Conservation (phyloP, 2,888 invertebrate species). For the Griposia aprilina region DNA sequence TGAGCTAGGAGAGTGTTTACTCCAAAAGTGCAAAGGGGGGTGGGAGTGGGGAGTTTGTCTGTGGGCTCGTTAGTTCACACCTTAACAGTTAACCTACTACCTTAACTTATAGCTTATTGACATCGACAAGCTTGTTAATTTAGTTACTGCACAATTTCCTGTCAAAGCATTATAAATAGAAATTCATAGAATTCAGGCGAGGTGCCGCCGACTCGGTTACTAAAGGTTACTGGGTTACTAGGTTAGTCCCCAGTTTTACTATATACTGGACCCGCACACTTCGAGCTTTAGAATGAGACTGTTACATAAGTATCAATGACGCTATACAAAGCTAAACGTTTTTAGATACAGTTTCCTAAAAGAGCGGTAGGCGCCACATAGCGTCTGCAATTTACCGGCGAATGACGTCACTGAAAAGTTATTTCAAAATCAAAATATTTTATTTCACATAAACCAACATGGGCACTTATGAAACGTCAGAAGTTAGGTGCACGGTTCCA, state of each 20-base stretch:
- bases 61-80: not conserved
- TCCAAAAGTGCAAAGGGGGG: not conserved
- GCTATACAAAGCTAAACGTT: not conserved
- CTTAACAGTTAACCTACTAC: not conserved
- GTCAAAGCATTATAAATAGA: constrained; percentile 31
- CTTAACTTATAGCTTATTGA: not conserved
- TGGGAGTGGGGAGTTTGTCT: not conserved
- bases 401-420: not conserved
- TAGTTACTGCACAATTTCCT: constrained; percentile 30
- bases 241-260: constrained; percentile 21
- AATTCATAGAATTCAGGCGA: constrained; percentile 31
- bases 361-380: not conserved
- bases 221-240: constrained; percentile 48
- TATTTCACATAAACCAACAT: too few relatives aligned
- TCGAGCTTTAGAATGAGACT: not conserved
- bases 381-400: not conserved
- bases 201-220: constrained; percentile 19
- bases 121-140: constrained; percentile 7
- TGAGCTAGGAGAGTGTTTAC: not conserved
- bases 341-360: not conserved
- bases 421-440: too few relatives aligned
- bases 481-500: too few relatives aligned
- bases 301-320: too few relatives aligned
- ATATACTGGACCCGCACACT: not conserved
- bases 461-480: too few relatives aligned